Evolutionary conservation across 1,140 invertebrate species (phyloP), one percentile per base, ranked within the genome.

Genomic region (Melitaea cinxia): DNA sequence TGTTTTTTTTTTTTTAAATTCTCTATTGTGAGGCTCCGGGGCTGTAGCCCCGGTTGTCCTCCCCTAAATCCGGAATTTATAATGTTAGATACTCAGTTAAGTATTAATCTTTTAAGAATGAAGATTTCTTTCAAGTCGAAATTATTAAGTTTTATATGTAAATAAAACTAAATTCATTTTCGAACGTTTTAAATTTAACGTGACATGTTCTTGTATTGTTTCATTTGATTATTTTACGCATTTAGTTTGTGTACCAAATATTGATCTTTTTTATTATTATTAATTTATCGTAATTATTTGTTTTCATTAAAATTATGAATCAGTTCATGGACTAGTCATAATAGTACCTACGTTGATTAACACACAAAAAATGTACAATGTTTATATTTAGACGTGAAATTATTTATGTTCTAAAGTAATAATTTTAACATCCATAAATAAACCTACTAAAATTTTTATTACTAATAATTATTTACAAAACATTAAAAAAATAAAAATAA

Each of bases 301-400:
- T 57, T 30, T 65, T 57, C 35, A 2, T 49, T 50, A 33, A 47
- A 49, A 58, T 39, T 50, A 57, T 33, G 37, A 15, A 28, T 19
- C 28, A 65, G 55, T 65, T 14, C 24, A 33, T 28, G 53, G 47
- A 59, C 63, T 65, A 65, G 63, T 65, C 63, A 65, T 65, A 59
- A 19, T 53, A 21, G 15, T 17, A 7, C 17, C 0, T 42, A 7
- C 6, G 9, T 42, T 42, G 17, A 42, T 17, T 42, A 42, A 42
- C 37, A 19, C 15, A 17, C 35, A 14, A 0, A 15, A 14, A 33
- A 33, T 12, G n/a, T 9, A 10, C 4, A n/a, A n/a, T n/a, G n/a
- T n/a, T n/a, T n/a, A n/a, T n/a, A n/a, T n/a, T n/a, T n/a, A n/a
- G n/a, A n/a, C n/a, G n/a, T n/a, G n/a, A n/a, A n/a, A n/a, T n/a